Evolutionary conservation across 2,888 invertebrate species (phyloP), one percentile per base, ranked within the genome.

Genomic region (Agrotis clavis): DNA sequence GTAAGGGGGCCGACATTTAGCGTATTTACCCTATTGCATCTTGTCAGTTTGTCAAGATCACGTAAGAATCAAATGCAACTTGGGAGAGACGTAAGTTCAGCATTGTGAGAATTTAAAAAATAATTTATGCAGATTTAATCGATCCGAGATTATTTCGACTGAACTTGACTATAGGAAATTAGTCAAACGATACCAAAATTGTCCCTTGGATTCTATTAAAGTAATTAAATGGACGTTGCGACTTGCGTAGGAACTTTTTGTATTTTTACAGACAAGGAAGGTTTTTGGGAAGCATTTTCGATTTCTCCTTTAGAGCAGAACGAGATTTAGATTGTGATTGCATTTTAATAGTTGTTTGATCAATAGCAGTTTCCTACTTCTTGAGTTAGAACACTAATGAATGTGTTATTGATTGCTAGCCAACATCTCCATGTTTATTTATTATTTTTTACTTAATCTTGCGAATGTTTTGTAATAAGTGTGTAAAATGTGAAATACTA

Each of bases 391-490:
- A 16, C 35, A 35, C 5, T 13, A 35, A 35, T 35, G n/a, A 57
- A 25, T 21, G 47, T 48, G 19, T 67, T 48, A 48, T 18, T 66
- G 5, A 18, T 21, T 67, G 7, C 13, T 19, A 35, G 19, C 59
- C 3, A 9, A 63, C 30, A 35, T 56, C 9, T 18, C 18, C 6
- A n/a, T 13, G 30, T 57, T 57, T n/a, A n/a, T 35, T 13, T 11
- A 56, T 13, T 57, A 30, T 4, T 57, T 57, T 35, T 57, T 35
- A 57, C 13, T 57, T 6, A 57, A 35, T 35, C 57, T 35, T 35
- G 69, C 35, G 50, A 67, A 41, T 14, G 4, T 48, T 14, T 48
- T 30, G 30, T 64, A 16, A 21, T 65, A 25, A 62, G 14, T 35
- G 18, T 21, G 14, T 35, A 21, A 57, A 35, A 69, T 14, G n/a